These are phyloP conservation scores for Chaetogeoica ovagalla DNA, from an alignment of 2,888 invertebrate genomes.

Conservation along the genomic window DNA sequence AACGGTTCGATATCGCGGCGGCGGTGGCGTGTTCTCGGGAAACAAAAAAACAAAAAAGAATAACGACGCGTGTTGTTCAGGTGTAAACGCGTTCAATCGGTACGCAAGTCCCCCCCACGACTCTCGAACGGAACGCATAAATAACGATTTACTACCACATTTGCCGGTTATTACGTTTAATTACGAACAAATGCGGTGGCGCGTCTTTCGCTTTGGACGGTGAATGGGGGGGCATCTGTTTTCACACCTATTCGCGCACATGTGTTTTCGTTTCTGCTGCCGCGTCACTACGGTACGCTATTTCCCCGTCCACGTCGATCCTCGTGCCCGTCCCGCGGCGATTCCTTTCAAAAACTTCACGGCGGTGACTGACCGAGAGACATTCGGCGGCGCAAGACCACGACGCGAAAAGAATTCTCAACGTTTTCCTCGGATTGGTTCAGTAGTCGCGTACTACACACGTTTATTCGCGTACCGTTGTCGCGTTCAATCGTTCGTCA, in stretches of 20 bases:
- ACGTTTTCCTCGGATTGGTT: not conserved
- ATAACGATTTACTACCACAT: not conserved
- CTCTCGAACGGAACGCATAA: not conserved
- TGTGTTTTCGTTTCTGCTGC: not conserved
- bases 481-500: not conserved
- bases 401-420: not conserved
- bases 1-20: too few species aligned
- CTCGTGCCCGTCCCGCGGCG: not conserved
- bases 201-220: slow-evolving; percentile 25
- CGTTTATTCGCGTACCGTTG: not conserved
- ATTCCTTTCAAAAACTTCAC: not conserved
- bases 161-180: slow-evolving; percentile 13
- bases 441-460: too few species aligned
- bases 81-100: not conserved
- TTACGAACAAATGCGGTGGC: slow-evolving; percentile 47
- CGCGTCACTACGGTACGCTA: not conserved
- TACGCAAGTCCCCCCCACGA: not conserved
- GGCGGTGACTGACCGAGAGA: too few species aligned
- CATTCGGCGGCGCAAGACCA: too few species aligned
- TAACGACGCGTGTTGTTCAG: too few species aligned
- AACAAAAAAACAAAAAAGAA: too few species aligned
- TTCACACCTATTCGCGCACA: slow-evolving; percentile 51
- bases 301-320: not conserved
- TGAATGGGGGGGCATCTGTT: slow-evolving; percentile 33
- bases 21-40: too few species aligned